Evolutionary conservation across 2,113 vertebrate genomes (phyloP).

Genomic region (Columba livia): DNA sequence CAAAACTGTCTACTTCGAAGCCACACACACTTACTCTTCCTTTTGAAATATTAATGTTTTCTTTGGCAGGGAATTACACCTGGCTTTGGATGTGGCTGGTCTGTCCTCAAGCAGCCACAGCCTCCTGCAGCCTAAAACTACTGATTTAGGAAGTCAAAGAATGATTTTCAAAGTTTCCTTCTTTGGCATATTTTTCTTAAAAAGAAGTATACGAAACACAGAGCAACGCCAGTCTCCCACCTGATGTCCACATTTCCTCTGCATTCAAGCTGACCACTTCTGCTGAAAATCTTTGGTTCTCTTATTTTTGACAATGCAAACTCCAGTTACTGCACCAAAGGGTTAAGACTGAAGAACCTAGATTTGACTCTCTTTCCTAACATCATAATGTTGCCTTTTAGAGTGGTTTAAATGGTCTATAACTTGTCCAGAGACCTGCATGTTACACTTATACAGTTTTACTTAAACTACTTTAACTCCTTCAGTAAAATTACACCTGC

Average conservation of each 20-base stretch:
- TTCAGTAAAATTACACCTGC: background rate
- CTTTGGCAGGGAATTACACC: background rate
- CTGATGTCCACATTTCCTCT: background rate
- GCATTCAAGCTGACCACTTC: background rate
- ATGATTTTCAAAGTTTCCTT: background rate
- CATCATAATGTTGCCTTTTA: background rate
- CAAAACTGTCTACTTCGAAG: background rate
- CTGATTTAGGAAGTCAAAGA: background rate
- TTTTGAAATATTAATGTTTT: background rate
- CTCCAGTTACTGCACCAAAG: background rate
- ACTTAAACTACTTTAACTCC: background rate
- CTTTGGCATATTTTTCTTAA: background rate
- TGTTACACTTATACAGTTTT: background rate
- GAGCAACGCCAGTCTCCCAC: background rate
- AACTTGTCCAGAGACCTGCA: background rate
- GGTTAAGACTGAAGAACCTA: background rate
- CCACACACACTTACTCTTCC: background rate
- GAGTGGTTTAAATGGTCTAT: background rate
- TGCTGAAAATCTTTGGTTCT: background rate
- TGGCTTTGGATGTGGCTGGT: background rate
- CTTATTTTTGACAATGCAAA: background rate
- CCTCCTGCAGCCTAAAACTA: background rate
- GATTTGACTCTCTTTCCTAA: background rate
- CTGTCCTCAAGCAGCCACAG: background rate
- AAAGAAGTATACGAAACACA: background rate